These are phyloP conservation scores for Melanotaenia maccullochi DNA, from an alignment of 2,797 vertebrate genomes.

Conservation along the genomic window DNA sequence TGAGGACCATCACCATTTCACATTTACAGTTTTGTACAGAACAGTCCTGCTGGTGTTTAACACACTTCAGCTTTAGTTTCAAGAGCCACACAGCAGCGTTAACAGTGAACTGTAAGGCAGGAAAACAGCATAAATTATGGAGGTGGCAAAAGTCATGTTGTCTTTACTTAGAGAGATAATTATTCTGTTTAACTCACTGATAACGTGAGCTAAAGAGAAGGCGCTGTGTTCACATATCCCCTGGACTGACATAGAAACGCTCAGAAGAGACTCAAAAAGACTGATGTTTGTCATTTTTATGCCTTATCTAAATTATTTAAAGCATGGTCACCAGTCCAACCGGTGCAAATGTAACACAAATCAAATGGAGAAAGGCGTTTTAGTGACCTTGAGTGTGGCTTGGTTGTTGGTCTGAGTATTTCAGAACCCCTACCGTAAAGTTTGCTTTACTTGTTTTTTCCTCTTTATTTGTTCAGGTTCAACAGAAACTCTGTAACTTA, in stretches of 20 bases:
- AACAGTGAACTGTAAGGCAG: background rate
- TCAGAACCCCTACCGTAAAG: background rate
- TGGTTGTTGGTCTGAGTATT: too few relatives aligned
- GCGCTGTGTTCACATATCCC: too few relatives aligned
- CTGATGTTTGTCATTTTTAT: too few relatives aligned
- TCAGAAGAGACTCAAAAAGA: too few relatives aligned
- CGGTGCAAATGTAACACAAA: too few relatives aligned
- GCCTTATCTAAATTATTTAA: too few relatives aligned
- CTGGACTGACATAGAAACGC: too few relatives aligned
- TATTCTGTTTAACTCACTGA: too few relatives aligned
- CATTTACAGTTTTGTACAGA: background rate
- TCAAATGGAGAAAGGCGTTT: too few relatives aligned
- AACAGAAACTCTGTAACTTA: background rate
- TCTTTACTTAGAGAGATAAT: background rate
- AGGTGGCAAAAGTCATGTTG: background rate
- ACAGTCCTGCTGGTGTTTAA: background rate
- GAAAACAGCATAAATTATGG: background rate
- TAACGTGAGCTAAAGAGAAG: too few relatives aligned
- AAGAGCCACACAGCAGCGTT: slow-evolving; percentile 7
- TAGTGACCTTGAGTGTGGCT: too few relatives aligned
- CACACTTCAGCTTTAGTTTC: background rate
- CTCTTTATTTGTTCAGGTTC: slow-evolving; percentile 14
- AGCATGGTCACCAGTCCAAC: too few relatives aligned
- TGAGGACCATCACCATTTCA: background rate
- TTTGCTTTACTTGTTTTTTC: slow-evolving; percentile 23